These are phyloP conservation scores for Amiota minor DNA, from an alignment of 2,888 invertebrate species.

Conservation along the genomic window DNA sequence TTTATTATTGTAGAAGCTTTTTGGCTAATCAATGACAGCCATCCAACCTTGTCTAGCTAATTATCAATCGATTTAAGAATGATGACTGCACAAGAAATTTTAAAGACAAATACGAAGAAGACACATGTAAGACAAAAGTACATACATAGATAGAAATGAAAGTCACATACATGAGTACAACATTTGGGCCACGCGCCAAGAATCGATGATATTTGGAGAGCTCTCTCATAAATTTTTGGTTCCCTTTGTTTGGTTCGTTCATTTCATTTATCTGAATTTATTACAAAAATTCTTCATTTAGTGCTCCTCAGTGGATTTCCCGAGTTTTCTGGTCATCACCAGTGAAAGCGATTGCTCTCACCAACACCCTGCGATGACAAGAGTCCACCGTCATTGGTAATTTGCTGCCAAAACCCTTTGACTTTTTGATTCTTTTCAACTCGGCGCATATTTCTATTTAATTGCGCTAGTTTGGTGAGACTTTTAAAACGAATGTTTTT, in stretches of 20 bases:
- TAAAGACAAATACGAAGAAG: background rate
- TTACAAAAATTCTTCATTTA: background rate
- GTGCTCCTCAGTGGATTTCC: conserved; percentile 16
- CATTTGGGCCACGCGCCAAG: conserved; percentile 22
- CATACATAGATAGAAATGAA: background rate
- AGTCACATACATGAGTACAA: conserved; percentile 11
- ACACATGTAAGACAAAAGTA: background rate
- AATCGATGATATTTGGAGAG: conserved; percentile 11
- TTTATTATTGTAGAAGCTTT: background rate
- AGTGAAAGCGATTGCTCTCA: background rate
- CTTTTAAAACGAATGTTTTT: conserved; percentile 9
- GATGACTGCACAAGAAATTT: background rate
- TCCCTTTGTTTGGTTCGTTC: background rate
- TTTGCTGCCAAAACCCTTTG: conserved; percentile 27
- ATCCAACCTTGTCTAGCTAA: background rate
- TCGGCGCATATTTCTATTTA: conserved; percentile 10
- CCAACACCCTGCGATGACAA: background rate
- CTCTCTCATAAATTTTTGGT: background rate
- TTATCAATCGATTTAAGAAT: background rate
- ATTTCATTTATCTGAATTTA: background rate
- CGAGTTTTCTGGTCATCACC: conserved; percentile 19
- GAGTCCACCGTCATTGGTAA: background rate
- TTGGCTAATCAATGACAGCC: background rate
- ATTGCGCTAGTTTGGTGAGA: conserved; percentile 16
- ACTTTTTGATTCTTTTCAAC: conserved; percentile 16